Evolutionary conservation across 37 sponge, comb jelly and placozoan genomes (phyloP), one percentile per base, ranked within the genome.

Genomic region (Halichondria panicea): DNA sequence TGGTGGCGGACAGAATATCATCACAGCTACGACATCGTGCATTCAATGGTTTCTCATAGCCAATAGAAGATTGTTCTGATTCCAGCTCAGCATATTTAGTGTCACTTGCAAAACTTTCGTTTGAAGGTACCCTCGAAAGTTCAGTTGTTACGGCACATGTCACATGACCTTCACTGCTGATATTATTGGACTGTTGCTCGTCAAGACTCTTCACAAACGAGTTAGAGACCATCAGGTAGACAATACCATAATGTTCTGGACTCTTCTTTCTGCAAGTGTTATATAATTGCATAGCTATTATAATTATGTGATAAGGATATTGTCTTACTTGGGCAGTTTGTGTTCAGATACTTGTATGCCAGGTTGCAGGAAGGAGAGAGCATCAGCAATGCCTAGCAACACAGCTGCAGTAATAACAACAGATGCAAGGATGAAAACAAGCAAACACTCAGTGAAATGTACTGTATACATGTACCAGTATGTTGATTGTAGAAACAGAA

Each of bases 251-350:
- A 34, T 89, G 84, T 0, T 40, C 39, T 4, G 75, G 89, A 50
- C 89, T 76, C 28, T 40, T 83, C 70, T 79, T 89, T 43, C 89
- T 89, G 60, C 22, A 59, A 74, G 34, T 24, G 1, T 34, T n/a
- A 40, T 41, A 33, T 1, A 24, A 27, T 22, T 8, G 42, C 25
- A 25, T 45, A 30, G 44, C 13, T 15, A 68, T 12, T 4, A 68
- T 5, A 28, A 48, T 52, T n/a, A n/a, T n/a, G 32, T 1, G 19
- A 55, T 4, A 11, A 31, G 8, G 3, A 27, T 1, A 35, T 46
- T 27, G 38, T 42, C 66, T 62, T 27, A 84, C 84, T 56, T 72
- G 84, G 69, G 55, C 6, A 82, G 72, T 43, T 61, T 81, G 33
- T 82, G 83, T 25, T 81, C 78, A n/a, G 75, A 76, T 27, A 77